phyloP scores from a whole-genome alignment of 2,113 vertebrate species.

The Psittacus erithacus region DNA sequence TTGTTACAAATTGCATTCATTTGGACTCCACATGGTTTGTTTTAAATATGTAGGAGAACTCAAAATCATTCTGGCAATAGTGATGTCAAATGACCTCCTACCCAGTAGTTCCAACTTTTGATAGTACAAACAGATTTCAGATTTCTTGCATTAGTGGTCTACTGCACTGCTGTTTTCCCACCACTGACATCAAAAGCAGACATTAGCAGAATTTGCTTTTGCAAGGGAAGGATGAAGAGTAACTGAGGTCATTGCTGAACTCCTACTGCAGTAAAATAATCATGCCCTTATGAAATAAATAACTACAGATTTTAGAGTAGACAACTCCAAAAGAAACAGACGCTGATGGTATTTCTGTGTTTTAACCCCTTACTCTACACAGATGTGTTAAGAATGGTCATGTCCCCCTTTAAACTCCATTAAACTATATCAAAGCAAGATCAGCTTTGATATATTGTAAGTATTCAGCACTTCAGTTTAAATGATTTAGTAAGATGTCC shows the following conservation, averaged over 20 bases:
- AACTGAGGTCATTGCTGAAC: neutral
- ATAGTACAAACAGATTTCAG: neutral
- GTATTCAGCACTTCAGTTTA: conserved; percentile 36
- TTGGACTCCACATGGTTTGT: neutral
- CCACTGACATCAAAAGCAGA: neutral
- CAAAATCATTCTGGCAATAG: neutral
- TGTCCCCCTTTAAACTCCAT: neutral
- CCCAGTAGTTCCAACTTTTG: neutral
- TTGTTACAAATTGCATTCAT: neutral
- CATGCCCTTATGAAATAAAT: neutral
- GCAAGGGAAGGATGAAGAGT: neutral
- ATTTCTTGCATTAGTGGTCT: neutral
- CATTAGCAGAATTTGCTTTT: neutral
- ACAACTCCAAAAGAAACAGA: conserved; percentile 22
- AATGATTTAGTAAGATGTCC: conserved; percentile 36
- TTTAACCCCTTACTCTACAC: neutral
- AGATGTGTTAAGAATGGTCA: neutral
- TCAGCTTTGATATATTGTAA: conserved; percentile 22
- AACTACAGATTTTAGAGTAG: neutral
- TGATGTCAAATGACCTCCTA: neutral
- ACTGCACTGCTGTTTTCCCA: neutral
- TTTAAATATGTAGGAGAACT: neutral
- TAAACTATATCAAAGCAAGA: conserved; percentile 40
- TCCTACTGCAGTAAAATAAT: conserved; percentile 9
- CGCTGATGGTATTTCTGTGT: neutral